Evolutionary conservation across 30 jellyfish, hydroid and myxozoan genomes (phyloP).

Genomic region (Turritopsis rubra): DNA sequence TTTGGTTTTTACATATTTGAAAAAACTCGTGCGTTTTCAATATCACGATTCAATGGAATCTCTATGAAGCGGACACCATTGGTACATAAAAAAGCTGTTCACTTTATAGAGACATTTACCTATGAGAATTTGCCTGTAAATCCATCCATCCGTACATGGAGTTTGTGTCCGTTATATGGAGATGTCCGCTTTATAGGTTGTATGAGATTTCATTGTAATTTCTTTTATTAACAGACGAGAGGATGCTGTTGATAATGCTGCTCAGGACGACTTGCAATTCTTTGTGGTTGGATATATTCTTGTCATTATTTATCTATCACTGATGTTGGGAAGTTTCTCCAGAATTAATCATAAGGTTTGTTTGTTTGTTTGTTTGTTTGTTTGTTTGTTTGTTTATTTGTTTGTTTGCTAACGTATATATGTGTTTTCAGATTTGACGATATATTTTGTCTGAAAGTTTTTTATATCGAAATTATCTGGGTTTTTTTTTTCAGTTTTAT

Average conservation of each 20-base stretch:
- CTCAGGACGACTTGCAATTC: constrained; percentile 44
- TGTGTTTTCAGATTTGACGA: neutral
- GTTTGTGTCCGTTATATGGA: no score
- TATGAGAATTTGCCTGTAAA: no score
- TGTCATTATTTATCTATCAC: constrained; percentile 58
- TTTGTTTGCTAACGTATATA: neutral
- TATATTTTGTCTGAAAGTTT: neutral
- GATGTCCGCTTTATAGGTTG: no score
- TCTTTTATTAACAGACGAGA: neutral
- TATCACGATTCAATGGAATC: no score
- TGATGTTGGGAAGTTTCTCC: constrained; percentile 73
- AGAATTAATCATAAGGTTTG: constrained; percentile 58
- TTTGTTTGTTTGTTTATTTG: neutral
- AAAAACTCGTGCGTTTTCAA: no score
- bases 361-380: neutral
- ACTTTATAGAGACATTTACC: no score
- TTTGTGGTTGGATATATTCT: constrained; percentile 69
- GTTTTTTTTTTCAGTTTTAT: constrained; percentile 40
- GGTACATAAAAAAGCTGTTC: no score
- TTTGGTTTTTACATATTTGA: no score
- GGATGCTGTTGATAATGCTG: constrained; percentile 59
- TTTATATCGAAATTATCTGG: neutral
- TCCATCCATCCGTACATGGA: no score
- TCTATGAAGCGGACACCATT: no score
- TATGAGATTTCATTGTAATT: no score